phyloP scores from a whole-genome alignment of 2,888 invertebrate species.

The Druceiella hillmani region DNA sequence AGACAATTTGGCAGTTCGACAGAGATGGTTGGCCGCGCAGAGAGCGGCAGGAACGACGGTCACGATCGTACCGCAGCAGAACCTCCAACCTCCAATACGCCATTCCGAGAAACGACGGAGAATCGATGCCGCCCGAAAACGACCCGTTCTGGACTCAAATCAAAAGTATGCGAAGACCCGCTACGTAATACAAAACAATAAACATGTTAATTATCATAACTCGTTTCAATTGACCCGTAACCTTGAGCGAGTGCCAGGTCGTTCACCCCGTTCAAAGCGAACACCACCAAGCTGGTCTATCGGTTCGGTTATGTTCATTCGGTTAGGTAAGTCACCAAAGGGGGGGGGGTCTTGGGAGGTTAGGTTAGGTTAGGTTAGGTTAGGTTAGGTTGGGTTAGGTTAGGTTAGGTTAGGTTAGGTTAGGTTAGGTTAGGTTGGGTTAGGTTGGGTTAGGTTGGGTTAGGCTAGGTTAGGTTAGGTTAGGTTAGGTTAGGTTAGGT shows the following conservation, averaged over 20 bases:
- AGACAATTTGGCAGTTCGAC: background rate
- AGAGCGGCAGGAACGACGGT: background rate
- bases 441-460: slow-evolving; percentile 25
- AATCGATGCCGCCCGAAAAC: background rate
- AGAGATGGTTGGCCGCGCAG: background rate
- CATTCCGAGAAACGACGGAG: background rate
- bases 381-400: slow-evolving; percentile 17
- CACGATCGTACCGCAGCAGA: background rate
- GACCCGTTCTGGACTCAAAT: background rate
- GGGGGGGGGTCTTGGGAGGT: slow-evolving; percentile 17
- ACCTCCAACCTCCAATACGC: background rate
- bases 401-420: slow-evolving; percentile 18
- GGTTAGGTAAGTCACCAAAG: slow-evolving; percentile 14
- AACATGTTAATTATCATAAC: too few species aligned
- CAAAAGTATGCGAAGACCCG: too few species aligned
- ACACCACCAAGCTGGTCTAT: too few species aligned
- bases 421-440: slow-evolving; percentile 24
- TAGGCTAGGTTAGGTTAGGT: slow-evolving; percentile 19
- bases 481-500: slow-evolving; percentile 17
- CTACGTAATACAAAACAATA: too few species aligned
- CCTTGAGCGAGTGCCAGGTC: too few species aligned
- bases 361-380: slow-evolving; percentile 17
- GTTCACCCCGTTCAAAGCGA: too few species aligned
- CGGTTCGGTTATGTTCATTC: too few species aligned
- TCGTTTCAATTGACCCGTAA: too few species aligned